Base-by-base conservation (phyloP, 2,797 vertebrate genomes). In the Hyperoplus lanceolatus region DNA sequence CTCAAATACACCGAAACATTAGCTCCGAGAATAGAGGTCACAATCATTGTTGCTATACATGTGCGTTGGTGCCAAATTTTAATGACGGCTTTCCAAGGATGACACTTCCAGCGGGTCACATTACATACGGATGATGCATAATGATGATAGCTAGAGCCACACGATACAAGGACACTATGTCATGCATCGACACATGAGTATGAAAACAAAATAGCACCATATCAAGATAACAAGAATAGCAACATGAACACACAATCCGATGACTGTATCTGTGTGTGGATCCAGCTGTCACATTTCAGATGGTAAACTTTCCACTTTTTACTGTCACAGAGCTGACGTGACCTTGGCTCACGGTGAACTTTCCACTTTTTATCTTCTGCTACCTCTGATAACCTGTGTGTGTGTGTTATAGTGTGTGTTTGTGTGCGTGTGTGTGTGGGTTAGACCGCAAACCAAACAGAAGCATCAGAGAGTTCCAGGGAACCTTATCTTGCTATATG, bases 301-400 rank as follows among this genome's bases (percentile, higher is more conserved):
- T 38, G 49, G 75, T 41, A 64, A 69, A 86, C 73, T 78, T 85
- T 87, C 62, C 53, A 84, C 55, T 67, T 29, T 77, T 69, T 69
- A 69, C 80, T 75, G 60, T 79, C 73, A 88, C 72, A 92, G 80
- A 90, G 87, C 76, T 78, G 85, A 71, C 81, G 42, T 86, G 92
- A 84, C 93, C 93, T 95, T 95, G 88, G 80, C 73, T 88, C 78
- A 71, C 70, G 64, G 88, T 95, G 92, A 95, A 90, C 89, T 93
- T 92, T 93, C 90, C 90, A 90, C 91, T 93, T 91, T 90, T 77
- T 94, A 90, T 94, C 92, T 91, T 73, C 82, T 85, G 90, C 63
- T 85, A 62, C 80, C 66, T 84, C 68, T 79, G 92, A 94, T 96
- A 95, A 90, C 86, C 87, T 78, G 73, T 50, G n/a, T 66, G 39